Base-by-base conservation (phyloP, 2,888 invertebrate genomes). In the Marronus borbonicus region DNA sequence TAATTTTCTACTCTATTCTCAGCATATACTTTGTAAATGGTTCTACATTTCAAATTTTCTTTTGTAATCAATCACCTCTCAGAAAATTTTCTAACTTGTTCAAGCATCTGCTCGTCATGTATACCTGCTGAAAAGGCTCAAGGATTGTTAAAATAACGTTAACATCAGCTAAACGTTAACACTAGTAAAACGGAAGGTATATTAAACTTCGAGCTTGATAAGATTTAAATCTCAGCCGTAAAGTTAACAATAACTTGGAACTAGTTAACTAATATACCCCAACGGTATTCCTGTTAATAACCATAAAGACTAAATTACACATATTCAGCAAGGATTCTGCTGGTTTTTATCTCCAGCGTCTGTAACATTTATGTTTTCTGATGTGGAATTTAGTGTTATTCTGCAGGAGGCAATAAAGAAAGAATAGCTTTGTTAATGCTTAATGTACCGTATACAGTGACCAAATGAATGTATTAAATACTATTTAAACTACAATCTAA, bases 161-260 rank as follows among this genome's bases (percentile, higher is more conserved):
- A 44, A 12, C 44, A 12, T 12, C 8, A 44, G 1, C 44, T 8
- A 44, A 44, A 44, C 44, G 8, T 12, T 12, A 2, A 12, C 12
- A 44, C 12, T 8, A 44, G 44, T 44, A 44, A 44, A 44, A 44
- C 44, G 44, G 44, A 44, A 44, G 44, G 44, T 44, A 12, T 36
- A 36, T 3, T 36, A 5, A 36, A 36, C 31, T 12, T 72, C 60
- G 39, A 36, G 24, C 10, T 52, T 72, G 20, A 60, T 72, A 72
- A 72, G 72, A 60, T 72, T 72, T 72, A 72, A 72, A 60, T 58
- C 31, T 60, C 44, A 58, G 72, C 60, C 2, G 58, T 72, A 72
- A 72, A 60, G 60, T 24, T 72, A 4, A 58, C 4, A 24, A 60
- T 44, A 72, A 72, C 60, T 72, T 60, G 17, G 44, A 36, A 36